These are phyloP conservation scores for Austrofundulus limnaeus DNA, from an alignment of 2,113 vertebrate genomes.

Conservation along the genomic window DNA sequence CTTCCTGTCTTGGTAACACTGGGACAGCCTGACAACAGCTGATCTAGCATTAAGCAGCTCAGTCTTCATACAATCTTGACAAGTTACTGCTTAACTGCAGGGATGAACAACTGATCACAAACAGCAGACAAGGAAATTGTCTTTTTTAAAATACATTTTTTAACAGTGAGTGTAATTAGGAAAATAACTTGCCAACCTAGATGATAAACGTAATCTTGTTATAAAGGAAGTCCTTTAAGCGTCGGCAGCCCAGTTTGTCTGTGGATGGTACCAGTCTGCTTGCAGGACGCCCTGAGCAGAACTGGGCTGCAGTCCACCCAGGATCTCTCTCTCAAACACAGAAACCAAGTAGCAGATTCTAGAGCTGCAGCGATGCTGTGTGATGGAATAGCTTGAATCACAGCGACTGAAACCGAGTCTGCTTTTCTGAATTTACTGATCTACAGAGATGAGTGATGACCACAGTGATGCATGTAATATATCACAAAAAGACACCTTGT, in stretches of 20 bases:
- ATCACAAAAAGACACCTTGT: conserved; percentile 12
- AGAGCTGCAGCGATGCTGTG: conserved; percentile 8
- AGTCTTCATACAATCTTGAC: too few relatives aligned
- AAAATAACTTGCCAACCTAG: not conserved
- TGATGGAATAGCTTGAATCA: conserved; percentile 19
- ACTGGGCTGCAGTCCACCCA: conserved; percentile 15
- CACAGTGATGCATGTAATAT: not conserved
- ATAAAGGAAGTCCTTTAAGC: conserved; percentile 3
- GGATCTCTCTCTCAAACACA: conserved; percentile 19
- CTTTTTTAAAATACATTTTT: too few relatives aligned
- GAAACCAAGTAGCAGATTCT: conserved; percentile 1
- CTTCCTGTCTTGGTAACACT: too few relatives aligned
- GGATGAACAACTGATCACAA: too few relatives aligned
- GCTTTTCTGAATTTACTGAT: conserved; percentile 19
- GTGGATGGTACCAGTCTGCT: not conserved
- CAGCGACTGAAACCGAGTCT: conserved; percentile 3
- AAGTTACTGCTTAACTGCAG: too few relatives aligned
- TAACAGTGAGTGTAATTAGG: not conserved
- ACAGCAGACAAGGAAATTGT: too few relatives aligned
- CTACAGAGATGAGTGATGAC: conserved; percentile 14
- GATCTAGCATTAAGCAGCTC: too few relatives aligned
- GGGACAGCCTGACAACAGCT: too few relatives aligned
- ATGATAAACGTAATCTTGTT: not conserved
- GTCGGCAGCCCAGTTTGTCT: not conserved
- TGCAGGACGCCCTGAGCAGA: conserved; percentile 13